Evolutionary conservation across 2,113 vertebrate species (phyloP).

Genomic region (Macaca mulatta): DNA sequence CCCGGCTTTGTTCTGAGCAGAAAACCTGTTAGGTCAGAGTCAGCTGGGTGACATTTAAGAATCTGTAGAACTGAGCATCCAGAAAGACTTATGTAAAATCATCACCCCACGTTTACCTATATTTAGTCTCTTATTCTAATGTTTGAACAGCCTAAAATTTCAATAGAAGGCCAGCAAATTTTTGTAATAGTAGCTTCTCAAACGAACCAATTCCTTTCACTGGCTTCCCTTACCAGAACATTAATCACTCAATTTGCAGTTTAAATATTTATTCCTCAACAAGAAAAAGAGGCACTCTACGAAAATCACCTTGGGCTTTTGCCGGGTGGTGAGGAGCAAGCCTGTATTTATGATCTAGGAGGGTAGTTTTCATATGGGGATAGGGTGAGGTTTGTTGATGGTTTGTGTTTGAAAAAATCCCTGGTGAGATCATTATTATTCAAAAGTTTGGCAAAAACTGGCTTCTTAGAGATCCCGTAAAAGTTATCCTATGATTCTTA

Average conservation of each 20-base stretch:
- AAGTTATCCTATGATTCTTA: background rate
- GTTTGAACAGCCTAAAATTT: background rate
- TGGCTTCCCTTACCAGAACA: background rate
- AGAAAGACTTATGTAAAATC: background rate
- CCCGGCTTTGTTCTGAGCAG: background rate
- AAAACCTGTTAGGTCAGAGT: background rate
- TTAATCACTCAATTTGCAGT: background rate
- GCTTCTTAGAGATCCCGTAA: background rate
- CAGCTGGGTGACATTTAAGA: background rate
- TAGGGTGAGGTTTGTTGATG: background rate
- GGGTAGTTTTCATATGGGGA: background rate
- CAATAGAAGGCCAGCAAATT: background rate
- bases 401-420: background rate
- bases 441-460: conserved; percentile 7
- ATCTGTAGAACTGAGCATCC: background rate
- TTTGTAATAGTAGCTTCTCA: background rate
- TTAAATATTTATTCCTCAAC: background rate
- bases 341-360: background rate
- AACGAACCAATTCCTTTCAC: conserved; percentile 11
- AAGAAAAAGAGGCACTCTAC: background rate
- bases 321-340: background rate
- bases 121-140: background rate
- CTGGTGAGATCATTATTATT: background rate
- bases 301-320: background rate
- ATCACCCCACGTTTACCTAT: background rate